Evolutionary conservation across 2,113 vertebrate genomes (phyloP).

Genomic region (Zonotrichia leucophrys): DNA sequence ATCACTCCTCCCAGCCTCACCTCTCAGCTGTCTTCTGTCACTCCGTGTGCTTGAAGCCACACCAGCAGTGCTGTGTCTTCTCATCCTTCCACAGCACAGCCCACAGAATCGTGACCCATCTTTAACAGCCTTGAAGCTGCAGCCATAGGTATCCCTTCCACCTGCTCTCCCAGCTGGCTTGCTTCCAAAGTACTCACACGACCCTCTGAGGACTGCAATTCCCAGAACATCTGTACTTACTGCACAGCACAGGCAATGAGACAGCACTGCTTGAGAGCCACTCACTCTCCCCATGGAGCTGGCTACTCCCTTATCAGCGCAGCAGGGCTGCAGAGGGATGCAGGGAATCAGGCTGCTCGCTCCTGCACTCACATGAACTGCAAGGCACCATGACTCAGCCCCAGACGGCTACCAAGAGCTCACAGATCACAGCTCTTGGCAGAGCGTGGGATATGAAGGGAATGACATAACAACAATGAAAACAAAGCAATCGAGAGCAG

Average conservation of each 20-base stretch:
- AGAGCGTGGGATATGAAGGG: not conserved
- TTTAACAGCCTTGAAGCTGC: not conserved
- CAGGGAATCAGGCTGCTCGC: not conserved
- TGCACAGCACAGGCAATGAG: not conserved
- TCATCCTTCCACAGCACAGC: not conserved
- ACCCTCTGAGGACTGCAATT: not conserved
- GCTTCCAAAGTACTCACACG: not conserved
- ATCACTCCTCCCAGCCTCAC: not conserved
- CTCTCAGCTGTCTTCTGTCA: not conserved
- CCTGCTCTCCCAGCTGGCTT: not conserved
- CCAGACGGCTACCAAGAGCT: conserved; percentile 19
- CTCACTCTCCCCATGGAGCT: not conserved
- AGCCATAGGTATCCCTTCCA: not conserved
- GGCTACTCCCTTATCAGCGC: not conserved
- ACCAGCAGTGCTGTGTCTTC: not conserved
- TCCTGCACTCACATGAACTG: conserved; percentile 22
- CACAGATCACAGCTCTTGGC: not conserved
- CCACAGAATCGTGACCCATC: not conserved
- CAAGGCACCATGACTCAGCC: conserved; percentile 48
- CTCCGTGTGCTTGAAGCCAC: not conserved
- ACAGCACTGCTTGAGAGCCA: not conserved
- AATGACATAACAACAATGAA: conserved; percentile 30
- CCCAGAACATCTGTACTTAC: not conserved
- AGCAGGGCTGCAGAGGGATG: not conserved
- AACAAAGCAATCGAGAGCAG: not conserved